Percentiles rank a stretch among this genome's conserved stretches.
Conservation (phyloP, 1,140 invertebrate species). For the Drosophila pandora region DNA sequence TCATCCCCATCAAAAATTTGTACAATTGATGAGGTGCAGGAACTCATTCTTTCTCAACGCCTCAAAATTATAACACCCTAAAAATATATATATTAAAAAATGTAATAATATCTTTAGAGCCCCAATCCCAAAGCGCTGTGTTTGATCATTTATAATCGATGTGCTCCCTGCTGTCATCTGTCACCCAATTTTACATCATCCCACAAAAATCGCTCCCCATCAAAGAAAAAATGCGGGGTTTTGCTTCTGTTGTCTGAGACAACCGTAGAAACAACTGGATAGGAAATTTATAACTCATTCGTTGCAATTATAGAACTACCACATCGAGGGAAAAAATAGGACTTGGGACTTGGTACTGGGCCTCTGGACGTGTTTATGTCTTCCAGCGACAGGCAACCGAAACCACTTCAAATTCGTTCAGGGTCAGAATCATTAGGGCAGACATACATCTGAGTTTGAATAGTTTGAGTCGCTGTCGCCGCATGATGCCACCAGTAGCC, state of each 20-base stretch:
- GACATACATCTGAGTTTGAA: conserved; percentile 8
- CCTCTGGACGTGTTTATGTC: conserved; percentile 50
- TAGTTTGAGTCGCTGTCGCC: conserved; percentile 10
- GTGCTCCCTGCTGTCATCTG: conserved; percentile 12
- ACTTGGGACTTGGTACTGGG: not conserved
- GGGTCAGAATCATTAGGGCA: conserved; percentile 69
- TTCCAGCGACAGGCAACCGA: conserved; percentile 32
- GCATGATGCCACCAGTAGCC: conserved; percentile 48
- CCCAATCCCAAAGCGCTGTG: not conserved
- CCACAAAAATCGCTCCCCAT: not conserved
- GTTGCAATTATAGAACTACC: conserved; percentile 52
- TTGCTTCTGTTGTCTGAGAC: too few species aligned
- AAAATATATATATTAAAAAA: not conserved
- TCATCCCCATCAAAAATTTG: not conserved
- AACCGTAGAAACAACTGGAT: conserved; percentile 14
- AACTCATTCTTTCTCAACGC: too few species aligned
- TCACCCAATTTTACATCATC: conserved; percentile 18
- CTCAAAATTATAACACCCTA: not conserved
- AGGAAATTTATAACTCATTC: conserved; percentile 43
- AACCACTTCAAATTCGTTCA: conserved; percentile 73
- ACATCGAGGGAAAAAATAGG: conserved; percentile 7
- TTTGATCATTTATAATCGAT: conserved; percentile 18
- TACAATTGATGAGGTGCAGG: too few species aligned
- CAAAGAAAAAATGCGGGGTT: not conserved
- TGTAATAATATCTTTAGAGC: not conserved